Evolutionary conservation across 2,797 vertebrate genomes (phyloP).

Genomic region (Gallirallus australis): DNA sequence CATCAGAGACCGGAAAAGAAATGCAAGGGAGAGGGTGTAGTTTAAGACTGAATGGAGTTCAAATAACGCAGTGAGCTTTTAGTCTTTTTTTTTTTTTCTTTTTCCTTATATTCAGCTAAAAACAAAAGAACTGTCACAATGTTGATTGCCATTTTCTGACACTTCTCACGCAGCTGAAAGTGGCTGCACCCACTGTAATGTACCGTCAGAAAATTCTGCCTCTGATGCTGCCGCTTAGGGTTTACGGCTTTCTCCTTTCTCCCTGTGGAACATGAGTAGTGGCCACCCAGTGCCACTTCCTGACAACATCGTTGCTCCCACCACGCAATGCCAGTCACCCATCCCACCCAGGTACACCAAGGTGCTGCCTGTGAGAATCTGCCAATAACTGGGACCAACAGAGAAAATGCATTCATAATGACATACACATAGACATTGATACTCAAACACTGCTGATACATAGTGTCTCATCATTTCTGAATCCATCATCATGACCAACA

Average conservation of each 20-base stretch:
- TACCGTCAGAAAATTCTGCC: background rate
- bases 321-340: background rate
- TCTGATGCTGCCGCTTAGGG: rapidly evolving
- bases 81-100: conserved; percentile 15
- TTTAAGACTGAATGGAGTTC: conserved; percentile 59
- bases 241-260: background rate
- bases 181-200: background rate
- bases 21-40: conserved; percentile 23
- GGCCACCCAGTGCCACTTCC: background rate
- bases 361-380: background rate
- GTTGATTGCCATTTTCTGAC: conserved; percentile 47
- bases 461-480: background rate
- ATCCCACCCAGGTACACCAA: background rate
- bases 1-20: conserved; percentile 38
- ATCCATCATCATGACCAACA: background rate
- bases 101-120: background rate
- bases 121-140: conserved; percentile 47
- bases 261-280: background rate
- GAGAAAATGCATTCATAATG: background rate
- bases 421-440: background rate
- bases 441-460: background rate
- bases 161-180: background rate
- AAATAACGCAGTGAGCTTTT: background rate
- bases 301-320: background rate
- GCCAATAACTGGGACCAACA: background rate